Conservation (phyloP, 2,888 invertebrate species). For the Agrochola macilenta region DNA sequence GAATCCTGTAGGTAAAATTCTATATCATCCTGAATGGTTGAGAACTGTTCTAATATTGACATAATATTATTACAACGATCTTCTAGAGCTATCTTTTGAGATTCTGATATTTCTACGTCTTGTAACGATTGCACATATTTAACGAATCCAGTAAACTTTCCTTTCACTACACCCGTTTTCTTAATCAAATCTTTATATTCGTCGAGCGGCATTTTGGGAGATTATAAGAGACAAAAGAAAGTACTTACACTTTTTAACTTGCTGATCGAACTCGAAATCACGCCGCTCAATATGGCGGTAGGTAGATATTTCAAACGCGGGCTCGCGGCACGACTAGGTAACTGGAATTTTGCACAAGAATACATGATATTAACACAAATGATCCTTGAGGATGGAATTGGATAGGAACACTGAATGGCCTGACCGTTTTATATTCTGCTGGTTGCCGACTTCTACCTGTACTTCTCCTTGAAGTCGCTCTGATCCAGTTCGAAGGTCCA, state of each 20-base stretch:
- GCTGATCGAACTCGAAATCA: not conserved
- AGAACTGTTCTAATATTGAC: conserved; percentile 16
- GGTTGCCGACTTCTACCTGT: too few species aligned
- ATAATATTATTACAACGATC: conserved; percentile 17
- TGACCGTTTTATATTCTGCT: too few species aligned
- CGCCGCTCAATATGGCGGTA: too few species aligned
- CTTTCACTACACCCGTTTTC: conserved; percentile 14
- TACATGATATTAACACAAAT: too few species aligned
- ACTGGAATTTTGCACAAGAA: too few species aligned
- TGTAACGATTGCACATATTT: conserved; percentile 15
- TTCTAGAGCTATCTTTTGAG: conserved; percentile 20
- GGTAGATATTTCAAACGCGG: too few species aligned
- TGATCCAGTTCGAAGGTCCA: too few species aligned
- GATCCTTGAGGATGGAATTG: too few species aligned
- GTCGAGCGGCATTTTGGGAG: conserved; percentile 4
- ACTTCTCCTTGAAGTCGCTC: too few species aligned
- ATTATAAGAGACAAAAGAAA: conserved; percentile 14
- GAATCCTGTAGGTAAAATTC: conserved; percentile 17
- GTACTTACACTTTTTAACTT: conserved; percentile 18
- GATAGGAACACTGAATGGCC: too few species aligned
- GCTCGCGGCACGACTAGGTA: too few species aligned
- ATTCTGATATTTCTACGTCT: conserved; percentile 15
- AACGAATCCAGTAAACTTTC: conserved; percentile 7
- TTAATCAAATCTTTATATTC: conserved; percentile 5
- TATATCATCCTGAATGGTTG: conserved; percentile 20